Evolutionary conservation across 2,888 invertebrate species (phyloP).

Genomic region (Magallana nippona): DNA sequence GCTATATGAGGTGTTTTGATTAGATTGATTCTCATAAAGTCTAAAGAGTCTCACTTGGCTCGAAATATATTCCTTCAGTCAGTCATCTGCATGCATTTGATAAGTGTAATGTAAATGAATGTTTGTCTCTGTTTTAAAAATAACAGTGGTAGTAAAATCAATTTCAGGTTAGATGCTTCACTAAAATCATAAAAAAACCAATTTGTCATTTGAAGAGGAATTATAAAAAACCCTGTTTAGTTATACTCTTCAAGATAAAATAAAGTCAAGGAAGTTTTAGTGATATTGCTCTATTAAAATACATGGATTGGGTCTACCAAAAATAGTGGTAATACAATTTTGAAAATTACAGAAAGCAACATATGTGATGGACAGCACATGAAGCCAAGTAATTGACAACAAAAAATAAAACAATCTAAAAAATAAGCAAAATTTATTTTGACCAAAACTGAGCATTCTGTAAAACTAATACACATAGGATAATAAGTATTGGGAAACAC

Average conservation of each 20-base stretch:
- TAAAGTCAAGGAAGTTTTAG: too few relatives aligned
- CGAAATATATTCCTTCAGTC: neutral
- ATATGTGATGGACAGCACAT: too few relatives aligned
- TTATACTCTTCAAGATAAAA: too few relatives aligned
- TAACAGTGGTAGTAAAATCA: constrained; percentile 1
- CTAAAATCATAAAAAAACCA: neutral
- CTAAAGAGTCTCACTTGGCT: too few relatives aligned
- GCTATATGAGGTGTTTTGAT: too few relatives aligned
- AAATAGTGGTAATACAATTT: too few relatives aligned
- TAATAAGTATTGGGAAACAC: neutral
- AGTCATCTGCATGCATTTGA: neutral
- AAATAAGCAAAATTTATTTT: constrained; percentile 28
- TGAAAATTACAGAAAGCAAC: too few relatives aligned
- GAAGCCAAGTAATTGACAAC: neutral
- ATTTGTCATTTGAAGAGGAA: neutral
- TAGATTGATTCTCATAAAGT: too few relatives aligned
- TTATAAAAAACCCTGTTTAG: neutral
- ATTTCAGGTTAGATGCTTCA: neutral
- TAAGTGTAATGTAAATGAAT: neutral
- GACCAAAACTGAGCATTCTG: constrained; percentile 14
- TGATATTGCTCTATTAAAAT: too few relatives aligned
- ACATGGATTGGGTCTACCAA: too few relatives aligned
- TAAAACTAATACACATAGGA: constrained; percentile 23
- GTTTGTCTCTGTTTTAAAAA: neutral
- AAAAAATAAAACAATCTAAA: neutral